Conservation (phyloP, 2,888 invertebrate species). For the Nymphalis urticae region DNA sequence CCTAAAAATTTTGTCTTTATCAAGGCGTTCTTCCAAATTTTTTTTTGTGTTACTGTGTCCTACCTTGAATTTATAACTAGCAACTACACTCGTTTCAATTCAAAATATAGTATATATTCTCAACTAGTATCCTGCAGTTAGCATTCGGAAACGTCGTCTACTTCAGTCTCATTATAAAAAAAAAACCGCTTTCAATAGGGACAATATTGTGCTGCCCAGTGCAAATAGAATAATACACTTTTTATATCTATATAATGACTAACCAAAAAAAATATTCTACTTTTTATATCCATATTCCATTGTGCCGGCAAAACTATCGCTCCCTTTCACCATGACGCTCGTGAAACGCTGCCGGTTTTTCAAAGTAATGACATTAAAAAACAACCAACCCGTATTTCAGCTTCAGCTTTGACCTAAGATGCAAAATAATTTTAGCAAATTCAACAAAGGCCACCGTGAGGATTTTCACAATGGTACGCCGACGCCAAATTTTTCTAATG, state of each 20-base stretch:
- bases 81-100: too few species aligned
- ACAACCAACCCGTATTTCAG: conserved; percentile 19
- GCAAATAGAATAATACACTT: neutral
- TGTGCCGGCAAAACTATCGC: conserved; percentile 9
- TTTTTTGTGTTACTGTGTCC: too few species aligned
- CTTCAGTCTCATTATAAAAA: too few species aligned
- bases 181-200: too few species aligned
- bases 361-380: conserved; percentile 32
- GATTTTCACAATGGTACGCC: conserved; percentile 29
- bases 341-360: conserved; percentile 19
- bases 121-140: too few species aligned
- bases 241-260: neutral
- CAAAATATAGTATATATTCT: too few species aligned
- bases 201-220: too few species aligned
- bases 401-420: conserved; percentile 32
- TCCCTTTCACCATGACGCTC: conserved; percentile 11
- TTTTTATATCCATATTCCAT: conserved; percentile 9
- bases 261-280: conserved; percentile 5
- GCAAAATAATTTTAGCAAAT: conserved; percentile 33
- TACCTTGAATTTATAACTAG: too few species aligned
- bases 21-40: too few species aligned
- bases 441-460: conserved; percentile 31
- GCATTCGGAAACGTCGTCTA: too few species aligned
- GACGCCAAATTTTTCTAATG: conserved; percentile 40
- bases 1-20: too few species aligned